These are phyloP conservation scores for Fukomys damarensis DNA, from an alignment of 2,113 vertebrate genomes.

Conservation along the genomic window DNA sequence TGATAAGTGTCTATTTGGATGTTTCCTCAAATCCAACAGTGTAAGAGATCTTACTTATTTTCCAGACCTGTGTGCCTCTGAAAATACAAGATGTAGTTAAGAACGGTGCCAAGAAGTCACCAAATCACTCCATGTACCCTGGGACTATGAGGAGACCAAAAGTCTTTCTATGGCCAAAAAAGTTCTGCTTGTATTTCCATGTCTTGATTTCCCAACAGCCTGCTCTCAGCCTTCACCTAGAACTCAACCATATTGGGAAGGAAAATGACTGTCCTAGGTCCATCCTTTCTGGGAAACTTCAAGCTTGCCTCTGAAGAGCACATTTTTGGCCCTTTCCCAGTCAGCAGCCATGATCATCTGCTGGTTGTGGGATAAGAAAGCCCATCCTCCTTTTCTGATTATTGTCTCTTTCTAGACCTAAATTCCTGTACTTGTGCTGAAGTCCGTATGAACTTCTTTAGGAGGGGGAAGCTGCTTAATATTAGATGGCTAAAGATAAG, in stretches of 20 bases:
- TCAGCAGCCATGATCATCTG: background rate
- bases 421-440: background rate
- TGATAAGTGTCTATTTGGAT: background rate
- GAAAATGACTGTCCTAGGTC: conserved; percentile 17
- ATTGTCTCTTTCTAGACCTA: background rate
- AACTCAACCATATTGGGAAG: conserved; percentile 16
- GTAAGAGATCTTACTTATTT: background rate
- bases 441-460: background rate
- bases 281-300: conserved; percentile 53
- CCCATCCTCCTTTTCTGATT: background rate
- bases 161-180: background rate
- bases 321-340: conserved; percentile 18
- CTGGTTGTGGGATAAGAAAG: background rate
- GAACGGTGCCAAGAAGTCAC: background rate
- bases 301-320: background rate
- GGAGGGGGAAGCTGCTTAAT: background rate
- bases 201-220: background rate
- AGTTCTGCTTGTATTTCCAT: conserved; percentile 10
- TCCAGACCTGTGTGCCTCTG: background rate
- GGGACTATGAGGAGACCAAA: background rate
- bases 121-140: background rate
- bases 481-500: background rate
- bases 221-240: background rate
- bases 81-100: background rate
- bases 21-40: background rate